Evolutionary conservation across 2,888 invertebrate genomes (phyloP), one percentile per base, ranked within the genome.

Genomic region (Tetragnatha montana): DNA sequence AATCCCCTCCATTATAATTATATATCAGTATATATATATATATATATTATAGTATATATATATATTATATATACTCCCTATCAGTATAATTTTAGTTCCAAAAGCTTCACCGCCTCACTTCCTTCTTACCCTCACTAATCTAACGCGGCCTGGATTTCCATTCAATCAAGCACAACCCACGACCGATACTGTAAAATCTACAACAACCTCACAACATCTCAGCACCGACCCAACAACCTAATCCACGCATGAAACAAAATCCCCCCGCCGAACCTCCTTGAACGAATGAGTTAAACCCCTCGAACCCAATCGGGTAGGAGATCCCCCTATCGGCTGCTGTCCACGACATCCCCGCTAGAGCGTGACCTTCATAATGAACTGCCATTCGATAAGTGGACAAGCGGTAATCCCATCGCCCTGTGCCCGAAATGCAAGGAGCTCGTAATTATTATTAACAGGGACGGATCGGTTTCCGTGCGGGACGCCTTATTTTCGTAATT

Each of bases 401-500:
- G 73, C 73, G 12, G 86, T 86, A 86, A 86, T 86, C 86, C 86
- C 80, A 74, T 80, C 80, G 79, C 80, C 73, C 60, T 19, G 68
- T 19, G 86, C 80, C 51, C 74, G 21, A 70, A n/a, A 73, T 8
- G 51, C 70, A 73, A 70, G 19, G 86, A 68, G 80, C 73, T 19
- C 47, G 80, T 86, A 86, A 86, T 86, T 86, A 86, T 80, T 86
- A 86, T 86, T 80, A 86, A 86, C 80, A 74, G 14, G 50, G 35
- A 50, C 12, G 35, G 73, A 79, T 79, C 86, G 71, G 73, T 86
- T 86, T 80, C 60, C 21, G 86, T 86, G 80, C 80, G 80, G 80
- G 80, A 49, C 86, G 60, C 73, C 73, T 86, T 86, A 86, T 86
- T 80, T 85, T 10, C 19, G 47, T 79, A 86, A 86, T 86, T 86